Percentiles rank a stretch among this genome's conserved stretches.
phyloP scores from a whole-genome alignment of 35 echinoderm and acorn worm species.

The Hemicentrotus pulcherrimus region DNA sequence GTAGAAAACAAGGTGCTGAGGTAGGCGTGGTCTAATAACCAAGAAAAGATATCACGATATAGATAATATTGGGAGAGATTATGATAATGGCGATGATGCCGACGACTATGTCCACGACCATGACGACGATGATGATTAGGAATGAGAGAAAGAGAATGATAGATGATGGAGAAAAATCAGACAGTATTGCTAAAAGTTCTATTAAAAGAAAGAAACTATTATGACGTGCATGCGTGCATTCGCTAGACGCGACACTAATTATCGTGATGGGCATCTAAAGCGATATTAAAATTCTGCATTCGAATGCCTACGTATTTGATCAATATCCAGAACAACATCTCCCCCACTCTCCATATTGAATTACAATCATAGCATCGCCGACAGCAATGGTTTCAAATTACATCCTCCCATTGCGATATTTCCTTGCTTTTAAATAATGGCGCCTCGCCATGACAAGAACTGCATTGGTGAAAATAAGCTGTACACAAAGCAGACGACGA shows the following conservation, averaged over 20 bases:
- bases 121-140: background rate
- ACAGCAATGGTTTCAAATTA: slow-evolving; percentile 6
- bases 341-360: background rate
- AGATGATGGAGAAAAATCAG: background rate
- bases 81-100: too few relatives aligned
- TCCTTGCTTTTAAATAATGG: background rate
- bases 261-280: background rate
- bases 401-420: background rate
- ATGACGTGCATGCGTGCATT: too few relatives aligned
- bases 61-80: too few relatives aligned
- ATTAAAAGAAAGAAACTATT: too few relatives aligned
- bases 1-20: too few relatives aligned
- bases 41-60: too few relatives aligned
- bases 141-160: background rate
- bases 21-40: too few relatives aligned
- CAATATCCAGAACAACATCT: background rate
- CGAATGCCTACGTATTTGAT: background rate
- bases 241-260: background rate
- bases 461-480: background rate
- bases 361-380: background rate
- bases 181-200: background rate
- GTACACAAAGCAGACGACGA: background rate
- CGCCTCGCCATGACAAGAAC: background rate
- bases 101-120: background rate
- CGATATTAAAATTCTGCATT: background rate